Base-by-base conservation (phyloP, 2,888 invertebrate species). In the Mesochorus sp. region DNA sequence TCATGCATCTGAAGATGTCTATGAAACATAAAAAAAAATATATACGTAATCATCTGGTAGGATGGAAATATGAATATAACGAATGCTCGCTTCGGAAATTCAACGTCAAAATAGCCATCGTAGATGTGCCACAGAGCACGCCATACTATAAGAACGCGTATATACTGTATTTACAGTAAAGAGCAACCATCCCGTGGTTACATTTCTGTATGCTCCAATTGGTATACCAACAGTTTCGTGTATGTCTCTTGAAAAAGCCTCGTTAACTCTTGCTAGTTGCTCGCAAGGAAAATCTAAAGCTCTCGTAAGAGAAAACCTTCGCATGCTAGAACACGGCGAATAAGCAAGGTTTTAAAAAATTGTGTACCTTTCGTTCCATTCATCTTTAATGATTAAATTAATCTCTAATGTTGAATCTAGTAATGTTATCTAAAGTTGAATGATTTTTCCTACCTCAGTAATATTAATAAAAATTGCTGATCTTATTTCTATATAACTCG, bases 101-200 rank as follows among this genome's bases (percentile, higher is more conserved):
- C 64, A 44, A 39, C 55, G 31, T 12, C 42, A 49, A 49, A 70
- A n/a, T 64, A 64, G 39, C 42, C 76, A 57, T 76, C 49, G 47
- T 12, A 49, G 47, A 42, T 14, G 42, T 42, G 19, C 59, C 14
- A n/a, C 12, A 24, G 39, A 31, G 10, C 42, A 61, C 17, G 5
- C 31, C 31, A 44, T 14, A 64, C 64, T 64, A 57, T 57, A 57
- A 47, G 55, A 64, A 64, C 70, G 62, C 57, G 47, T 39, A 70
- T n/a, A 64, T 70, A 64, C 49, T 70, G 57, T 70, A 49, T 19
- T 47, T 14, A 47, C 8, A n/a, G 0, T 6, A 17, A 14, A 31
- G 31, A 12, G 37, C 26, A 21, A 14, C 34, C 19, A 44, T 14
- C 55, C 47, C 34, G 26, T 31, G 12, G 31, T 53, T 59, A 5